Evolutionary conservation across 2,888 invertebrate species (phyloP).

Genomic region (Trissolcus japonicus): DNA sequence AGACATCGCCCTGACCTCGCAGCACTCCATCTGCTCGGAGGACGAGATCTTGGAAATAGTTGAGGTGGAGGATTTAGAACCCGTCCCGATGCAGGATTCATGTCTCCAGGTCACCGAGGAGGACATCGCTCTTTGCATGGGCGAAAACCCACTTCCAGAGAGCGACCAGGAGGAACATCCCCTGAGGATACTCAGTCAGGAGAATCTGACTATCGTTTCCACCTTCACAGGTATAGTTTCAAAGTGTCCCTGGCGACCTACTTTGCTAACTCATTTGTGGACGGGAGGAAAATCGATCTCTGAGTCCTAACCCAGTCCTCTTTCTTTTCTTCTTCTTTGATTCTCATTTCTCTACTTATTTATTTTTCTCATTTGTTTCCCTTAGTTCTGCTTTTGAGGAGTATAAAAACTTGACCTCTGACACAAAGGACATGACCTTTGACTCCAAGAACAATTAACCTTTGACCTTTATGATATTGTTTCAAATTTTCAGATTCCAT

Average conservation of each 20-base stretch:
- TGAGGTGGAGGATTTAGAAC: constrained; percentile 88
- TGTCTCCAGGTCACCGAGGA: constrained; percentile 95
- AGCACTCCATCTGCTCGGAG: constrained; percentile 80
- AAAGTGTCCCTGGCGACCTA: not conserved
- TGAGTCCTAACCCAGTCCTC: no score
- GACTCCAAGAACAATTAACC: not conserved
- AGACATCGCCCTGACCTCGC: constrained; percentile 81
- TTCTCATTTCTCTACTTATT: no score
- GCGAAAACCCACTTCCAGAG: constrained; percentile 84
- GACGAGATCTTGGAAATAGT: constrained; percentile 88
- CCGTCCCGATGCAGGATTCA: constrained; percentile 90
- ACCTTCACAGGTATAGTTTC: constrained; percentile 85
- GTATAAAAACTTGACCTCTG: no score
- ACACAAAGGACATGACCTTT: no score
- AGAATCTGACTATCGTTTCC: constrained; percentile 92
- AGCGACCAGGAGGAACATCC: constrained; percentile 90
- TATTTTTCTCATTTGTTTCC: not conserved
- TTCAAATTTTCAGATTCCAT: constrained; percentile 73
- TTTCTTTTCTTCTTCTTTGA: no score
- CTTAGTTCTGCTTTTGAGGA: not conserved
- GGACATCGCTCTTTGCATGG: constrained; percentile 92
- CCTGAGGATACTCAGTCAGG: constrained; percentile 90
- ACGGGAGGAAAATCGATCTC: no score
- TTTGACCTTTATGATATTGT: not conserved
- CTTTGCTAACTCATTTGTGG: not conserved